Conservation (phyloP, 1,140 invertebrate genomes). For the Drosophila ambigua region DNA sequence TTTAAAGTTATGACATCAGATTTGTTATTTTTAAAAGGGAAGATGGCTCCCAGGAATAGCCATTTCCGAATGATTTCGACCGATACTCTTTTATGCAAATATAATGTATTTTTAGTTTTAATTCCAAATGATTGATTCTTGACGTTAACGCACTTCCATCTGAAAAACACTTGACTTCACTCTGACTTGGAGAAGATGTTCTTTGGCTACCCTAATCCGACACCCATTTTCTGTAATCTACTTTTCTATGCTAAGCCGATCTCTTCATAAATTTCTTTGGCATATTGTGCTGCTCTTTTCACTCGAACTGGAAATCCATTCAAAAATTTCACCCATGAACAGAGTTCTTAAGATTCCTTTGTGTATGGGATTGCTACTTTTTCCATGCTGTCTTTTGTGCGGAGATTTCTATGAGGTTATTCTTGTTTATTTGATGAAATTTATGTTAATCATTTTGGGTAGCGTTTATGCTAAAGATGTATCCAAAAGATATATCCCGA, state of each 20-base stretch:
- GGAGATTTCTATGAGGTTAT: conserved; percentile 14
- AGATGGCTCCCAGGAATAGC: not conserved
- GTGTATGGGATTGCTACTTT: conserved; percentile 43
- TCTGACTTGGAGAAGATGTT: conserved; percentile 9
- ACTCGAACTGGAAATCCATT: conserved; percentile 23
- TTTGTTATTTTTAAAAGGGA: conserved; percentile 5
- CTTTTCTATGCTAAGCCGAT: conserved; percentile 45
- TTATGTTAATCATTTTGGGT: conserved; percentile 31
- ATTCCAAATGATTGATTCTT: not conserved
- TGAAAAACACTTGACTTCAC: conserved; percentile 18
- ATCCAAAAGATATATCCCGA: no score
- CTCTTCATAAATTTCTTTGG: conserved; percentile 39
- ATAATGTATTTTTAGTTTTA: not conserved
- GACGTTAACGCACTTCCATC: not conserved
- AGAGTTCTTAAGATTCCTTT: conserved; percentile 40
- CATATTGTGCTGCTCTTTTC: conserved; percentile 24
- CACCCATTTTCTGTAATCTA: conserved; percentile 29
- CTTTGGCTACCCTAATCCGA: not conserved
- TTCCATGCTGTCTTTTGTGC: conserved; percentile 31
- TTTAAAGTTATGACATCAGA: conserved; percentile 26
- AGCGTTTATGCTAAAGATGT: no score
- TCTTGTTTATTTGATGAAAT: conserved; percentile 40
- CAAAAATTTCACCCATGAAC: conserved; percentile 35
- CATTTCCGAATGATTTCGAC: not conserved
- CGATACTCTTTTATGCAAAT: not conserved